phyloP scores from a whole-genome alignment of 2,888 invertebrate genomes.

The Heteromurus nitidus region DNA sequence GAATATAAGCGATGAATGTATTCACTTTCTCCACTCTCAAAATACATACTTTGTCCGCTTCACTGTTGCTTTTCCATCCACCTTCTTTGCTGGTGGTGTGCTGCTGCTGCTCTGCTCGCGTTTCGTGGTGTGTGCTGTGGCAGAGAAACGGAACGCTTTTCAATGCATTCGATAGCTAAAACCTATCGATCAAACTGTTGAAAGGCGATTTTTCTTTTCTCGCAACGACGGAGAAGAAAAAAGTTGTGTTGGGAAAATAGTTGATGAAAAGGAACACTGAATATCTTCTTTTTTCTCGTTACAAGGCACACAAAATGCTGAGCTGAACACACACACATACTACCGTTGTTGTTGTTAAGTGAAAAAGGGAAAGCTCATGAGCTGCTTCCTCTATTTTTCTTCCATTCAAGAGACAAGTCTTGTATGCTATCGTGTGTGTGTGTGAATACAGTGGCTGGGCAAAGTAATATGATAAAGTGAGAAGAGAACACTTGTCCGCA shows the following conservation, averaged over 20 bases:
- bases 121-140: background rate
- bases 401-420: no score
- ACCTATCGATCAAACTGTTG: slow-evolving; percentile 73
- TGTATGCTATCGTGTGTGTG: slow-evolving; percentile 20
- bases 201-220: slow-evolving; percentile 68
- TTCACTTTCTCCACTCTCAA: no score
- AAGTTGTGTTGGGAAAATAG: no score
- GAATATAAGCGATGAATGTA: no score
- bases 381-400: background rate
- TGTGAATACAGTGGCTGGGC: slow-evolving; percentile 6
- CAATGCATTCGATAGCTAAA: slow-evolving; percentile 46
- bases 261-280: background rate
- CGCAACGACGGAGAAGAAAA: slow-evolving; percentile 19
- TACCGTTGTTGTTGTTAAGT: background rate
- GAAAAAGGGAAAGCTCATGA: background rate
- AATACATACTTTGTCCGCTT: no score
- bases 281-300: no score
- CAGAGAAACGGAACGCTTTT: slow-evolving; percentile 6
- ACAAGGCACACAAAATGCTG: no score
- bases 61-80: no score
- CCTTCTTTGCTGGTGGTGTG: background rate
- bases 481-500: slow-evolving; percentile 55
- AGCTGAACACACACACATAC: background rate
- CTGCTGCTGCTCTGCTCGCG: background rate
- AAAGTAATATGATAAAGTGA: slow-evolving; percentile 56